A percentile compares a stretch with the other conserved stretches of the same genome.
phyloP scores from a whole-genome alignment of 1,140 invertebrate genomes.

The Cydia splendana region DNA sequence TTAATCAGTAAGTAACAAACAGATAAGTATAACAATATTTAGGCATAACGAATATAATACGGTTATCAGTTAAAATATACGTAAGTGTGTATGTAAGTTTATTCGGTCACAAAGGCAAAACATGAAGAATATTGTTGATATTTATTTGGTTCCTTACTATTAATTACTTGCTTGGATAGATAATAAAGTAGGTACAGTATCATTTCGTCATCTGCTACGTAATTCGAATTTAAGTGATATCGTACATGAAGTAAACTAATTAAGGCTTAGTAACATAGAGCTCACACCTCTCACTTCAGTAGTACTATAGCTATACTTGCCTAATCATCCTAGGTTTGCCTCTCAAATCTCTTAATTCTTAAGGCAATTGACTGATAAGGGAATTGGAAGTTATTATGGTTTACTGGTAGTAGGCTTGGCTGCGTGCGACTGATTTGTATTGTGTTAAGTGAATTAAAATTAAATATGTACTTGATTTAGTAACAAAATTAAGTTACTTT shows the following conservation, averaged over 20 bases:
- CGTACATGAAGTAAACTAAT: background rate
- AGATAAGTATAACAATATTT: background rate
- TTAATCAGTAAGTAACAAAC: background rate
- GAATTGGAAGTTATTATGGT: too few species aligned
- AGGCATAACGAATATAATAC: background rate
- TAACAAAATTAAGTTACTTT: too few species aligned
- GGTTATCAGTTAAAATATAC: conserved; percentile 25
- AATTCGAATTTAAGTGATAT: background rate
- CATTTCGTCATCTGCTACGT: background rate
- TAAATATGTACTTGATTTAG: too few species aligned
- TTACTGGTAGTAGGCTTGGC: too few species aligned
- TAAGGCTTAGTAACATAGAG: background rate
- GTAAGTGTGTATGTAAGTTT: conserved; percentile 12
- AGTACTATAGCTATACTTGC: background rate
- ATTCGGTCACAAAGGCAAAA: conserved; percentile 11
- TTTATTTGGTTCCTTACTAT: conserved; percentile 13
- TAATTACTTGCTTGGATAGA: background rate
- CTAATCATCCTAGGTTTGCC: too few species aligned
- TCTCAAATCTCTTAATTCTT: too few species aligned
- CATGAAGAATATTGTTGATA: conserved; percentile 10
- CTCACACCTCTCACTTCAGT: background rate
- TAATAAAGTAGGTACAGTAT: conserved; percentile 20
- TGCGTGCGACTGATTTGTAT: background rate
- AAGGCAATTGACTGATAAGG: too few species aligned
- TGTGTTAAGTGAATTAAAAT: too few species aligned